Conservation (phyloP, 2,888 invertebrate genomes). For the Scaeva pyrastri region DNA sequence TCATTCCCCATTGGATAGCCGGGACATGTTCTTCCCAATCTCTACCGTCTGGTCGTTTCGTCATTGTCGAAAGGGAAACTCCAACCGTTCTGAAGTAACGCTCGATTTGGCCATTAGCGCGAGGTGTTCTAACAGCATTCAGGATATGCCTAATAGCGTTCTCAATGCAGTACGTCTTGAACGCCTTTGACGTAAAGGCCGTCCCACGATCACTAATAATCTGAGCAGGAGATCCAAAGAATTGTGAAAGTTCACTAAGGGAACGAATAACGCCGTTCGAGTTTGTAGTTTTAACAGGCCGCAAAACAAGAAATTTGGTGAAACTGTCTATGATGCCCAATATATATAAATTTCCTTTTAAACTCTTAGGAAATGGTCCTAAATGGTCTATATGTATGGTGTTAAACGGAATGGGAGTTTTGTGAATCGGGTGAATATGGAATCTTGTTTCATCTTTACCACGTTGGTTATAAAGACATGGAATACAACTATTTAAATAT, state of each 20-base stretch:
- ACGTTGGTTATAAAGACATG: background rate
- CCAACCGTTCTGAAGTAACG: conserved; percentile 53
- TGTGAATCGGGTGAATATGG: background rate
- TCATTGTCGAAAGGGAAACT: conserved; percentile 25
- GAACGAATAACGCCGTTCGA: conserved; percentile 29
- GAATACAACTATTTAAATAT: background rate
- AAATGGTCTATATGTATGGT: conserved; percentile 46
- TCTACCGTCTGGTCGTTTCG: conserved; percentile 44
- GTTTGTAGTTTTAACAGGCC: conserved; percentile 7
- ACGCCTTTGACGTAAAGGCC: conserved; percentile 73
- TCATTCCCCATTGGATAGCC: conserved; percentile 61
- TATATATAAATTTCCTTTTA: conserved; percentile 24
- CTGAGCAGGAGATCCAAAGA: conserved; percentile 75
- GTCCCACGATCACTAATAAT: conserved; percentile 77
- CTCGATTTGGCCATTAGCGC: conserved; percentile 65
- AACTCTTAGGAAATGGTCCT: conserved; percentile 37
- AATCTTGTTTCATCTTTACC: background rate
- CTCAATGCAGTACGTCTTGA: conserved; percentile 67
- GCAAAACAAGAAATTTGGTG: background rate
- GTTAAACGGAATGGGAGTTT: background rate
- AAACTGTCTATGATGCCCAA: conserved; percentile 25
- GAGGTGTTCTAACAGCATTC: conserved; percentile 61
- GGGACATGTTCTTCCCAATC: conserved; percentile 66
- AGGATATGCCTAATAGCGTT: conserved; percentile 65
- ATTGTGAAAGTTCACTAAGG: conserved; percentile 34